Evolutionary conservation across 2,888 invertebrate species (phyloP), one percentile per base, ranked within the genome.

Genomic region (Steinernema carpocapsae): DNA sequence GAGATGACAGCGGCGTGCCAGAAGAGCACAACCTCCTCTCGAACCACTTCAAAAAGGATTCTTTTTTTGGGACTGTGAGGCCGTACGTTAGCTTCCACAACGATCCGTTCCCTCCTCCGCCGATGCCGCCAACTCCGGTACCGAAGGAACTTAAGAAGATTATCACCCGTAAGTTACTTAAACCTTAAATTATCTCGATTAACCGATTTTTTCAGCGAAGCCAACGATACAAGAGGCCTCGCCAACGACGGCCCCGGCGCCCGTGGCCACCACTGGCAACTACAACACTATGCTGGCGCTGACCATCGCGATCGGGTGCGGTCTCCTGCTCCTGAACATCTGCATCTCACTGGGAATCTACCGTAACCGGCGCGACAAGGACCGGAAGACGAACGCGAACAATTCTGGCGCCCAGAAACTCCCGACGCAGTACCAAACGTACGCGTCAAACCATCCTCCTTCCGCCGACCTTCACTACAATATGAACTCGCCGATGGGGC

Each of bases 71-170:
- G 19, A 79, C 79, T 12, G 83, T 85, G 3, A 78, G 85, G 7
- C 85, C 85, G 24, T 84, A 82, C 70, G 80, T 83, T 1, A 77
- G 80, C n/a, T 79, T 78, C 51, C 74, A 79, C 71, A 84, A 85
- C 64, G 75, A 84, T 42, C 86, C 86, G 14, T 84, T 86, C 70
- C 86, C 87, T 22, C 84, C 86, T 17, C 87, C 87, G 32, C 86
- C 87, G 26, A 76, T 85, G 80, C 86, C 87, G 12, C 87, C 87
- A 10, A 82, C 87, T 4, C 84, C 85, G 0, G 73, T 82, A 19
- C 77, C 80, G 1, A 78, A 76, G 29, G 79, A 79, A 22, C 42
- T 76, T 37, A 71, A 48, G 51, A 72, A 76, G 51, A 72, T 70
- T 32, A 77, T 79, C 12, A 70, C 80, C 4, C 77, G 81, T 81